A percentile compares a stretch with the other conserved stretches of the same genome.
Conservation (phyloP, 1,140 invertebrate genomes). For the Eriocheir sinensis region DNA sequence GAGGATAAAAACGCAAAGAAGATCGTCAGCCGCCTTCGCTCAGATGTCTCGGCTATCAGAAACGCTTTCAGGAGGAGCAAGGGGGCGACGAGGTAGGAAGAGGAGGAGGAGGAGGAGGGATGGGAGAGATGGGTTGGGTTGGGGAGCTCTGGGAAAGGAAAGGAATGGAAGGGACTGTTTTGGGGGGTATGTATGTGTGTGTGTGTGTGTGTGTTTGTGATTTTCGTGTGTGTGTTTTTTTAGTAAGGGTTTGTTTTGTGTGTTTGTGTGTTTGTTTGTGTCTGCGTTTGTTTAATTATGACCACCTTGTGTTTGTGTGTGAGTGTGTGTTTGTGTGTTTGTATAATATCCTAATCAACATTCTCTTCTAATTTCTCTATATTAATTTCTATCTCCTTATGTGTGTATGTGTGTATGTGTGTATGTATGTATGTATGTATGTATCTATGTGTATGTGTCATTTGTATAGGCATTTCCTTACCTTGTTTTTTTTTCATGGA, state of each 20-base stretch:
- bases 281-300: too few species aligned
- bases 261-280: too few species aligned
- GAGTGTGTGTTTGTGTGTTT: neutral
- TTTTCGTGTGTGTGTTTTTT: neutral
- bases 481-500: too few species aligned
- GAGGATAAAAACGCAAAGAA: conserved; percentile 78
- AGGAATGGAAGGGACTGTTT: too few species aligned
- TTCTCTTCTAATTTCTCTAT: too few species aligned
- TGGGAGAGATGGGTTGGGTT: neutral
- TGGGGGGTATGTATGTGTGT: neutral
- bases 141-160: too few species aligned
- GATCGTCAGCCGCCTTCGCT: conserved; percentile 90
- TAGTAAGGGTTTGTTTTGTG: too few species aligned
- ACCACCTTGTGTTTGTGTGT: neutral
- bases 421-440: neutral
- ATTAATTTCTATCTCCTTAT: too few species aligned
- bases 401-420: neutral
- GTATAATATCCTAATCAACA: too few species aligned
- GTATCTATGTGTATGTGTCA: neutral
- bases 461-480: too few species aligned
- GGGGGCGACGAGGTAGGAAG: conserved; percentile 78
- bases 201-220: neutral
- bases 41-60: conserved; percentile 90
- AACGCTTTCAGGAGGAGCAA: conserved; percentile 86
- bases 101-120: neutral